phyloP scores from a whole-genome alignment of 2,888 invertebrate genomes.

The Seladonia tumulorum region DNA sequence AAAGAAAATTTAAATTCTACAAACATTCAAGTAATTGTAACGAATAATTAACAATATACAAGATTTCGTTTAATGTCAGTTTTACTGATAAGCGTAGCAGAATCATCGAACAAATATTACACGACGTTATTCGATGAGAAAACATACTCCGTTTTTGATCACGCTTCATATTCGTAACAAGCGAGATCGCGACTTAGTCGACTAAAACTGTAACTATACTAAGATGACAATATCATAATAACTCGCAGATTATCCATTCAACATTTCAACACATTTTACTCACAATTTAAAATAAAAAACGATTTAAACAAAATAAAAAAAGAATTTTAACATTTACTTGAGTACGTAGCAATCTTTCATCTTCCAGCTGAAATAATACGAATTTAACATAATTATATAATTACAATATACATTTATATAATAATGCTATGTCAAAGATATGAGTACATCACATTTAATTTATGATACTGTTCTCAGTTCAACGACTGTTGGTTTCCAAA shows the following conservation, averaged over 20 bases:
- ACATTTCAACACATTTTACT: conserved; percentile 51
- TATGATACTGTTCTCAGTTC: conserved; percentile 63
- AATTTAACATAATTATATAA: conserved; percentile 68
- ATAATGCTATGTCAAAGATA: conserved; percentile 69
- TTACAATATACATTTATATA: conserved; percentile 73
- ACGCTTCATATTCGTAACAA: conserved; percentile 53
- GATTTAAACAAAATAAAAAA: conserved; percentile 71
- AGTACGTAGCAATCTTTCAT: conserved; percentile 64
- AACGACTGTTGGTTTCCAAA: conserved; percentile 62
- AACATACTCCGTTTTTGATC: conserved; percentile 25
- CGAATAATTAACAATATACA: conserved; percentile 45
- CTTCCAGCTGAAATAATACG: conserved; percentile 66
- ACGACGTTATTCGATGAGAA: conserved; percentile 40
- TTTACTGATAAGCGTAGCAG: conserved; percentile 65
- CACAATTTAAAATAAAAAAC: conserved; percentile 49
- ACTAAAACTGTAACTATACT: conserved; percentile 74
- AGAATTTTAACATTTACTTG: conserved; percentile 67
- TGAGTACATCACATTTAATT: conserved; percentile 70
- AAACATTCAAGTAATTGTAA: conserved; percentile 24
- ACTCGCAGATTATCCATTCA: conserved; percentile 53
- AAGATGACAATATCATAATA: conserved; percentile 62
- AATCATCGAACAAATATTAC: conserved; percentile 60
- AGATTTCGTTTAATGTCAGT: conserved; percentile 50
- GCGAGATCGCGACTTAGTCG: conserved; percentile 74
- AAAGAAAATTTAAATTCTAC: conserved; percentile 23